Base-by-base conservation (phyloP, 2,113 vertebrate species). In the Synchiropus splendidus region DNA sequence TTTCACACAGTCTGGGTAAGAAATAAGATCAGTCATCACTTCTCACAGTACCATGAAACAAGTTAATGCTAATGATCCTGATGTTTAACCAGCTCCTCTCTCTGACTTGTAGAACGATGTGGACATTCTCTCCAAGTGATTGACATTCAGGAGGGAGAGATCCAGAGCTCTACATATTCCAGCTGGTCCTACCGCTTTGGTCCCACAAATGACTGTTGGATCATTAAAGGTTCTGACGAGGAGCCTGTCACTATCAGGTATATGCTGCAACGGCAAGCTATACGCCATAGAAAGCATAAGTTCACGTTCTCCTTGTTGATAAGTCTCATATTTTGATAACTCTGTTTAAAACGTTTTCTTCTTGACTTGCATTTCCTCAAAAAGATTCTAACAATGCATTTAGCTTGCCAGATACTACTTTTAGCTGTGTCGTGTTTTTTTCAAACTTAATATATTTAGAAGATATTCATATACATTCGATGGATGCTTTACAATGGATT, bases 181-280 rank as follows among this genome's bases (percentile, higher is more conserved):
- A 77, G 68, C 49, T 84, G 74, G 71, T 72, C 77, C 10, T 74
- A 73, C 38, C 67, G 45, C 50, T 79, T 67, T 0, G 78, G 66
- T 16, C 31, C 64, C 0, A 55, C 64, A 6, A 50, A 64, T 3
- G 82, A 86, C 64, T 84, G 83, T 58, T 88, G 86, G 86, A 2
- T 79, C 45, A 85, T 88, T 42, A 51, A 53, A 12, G 79, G 84
- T 15, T 16, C 12, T 1, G 57, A 75, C 14, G 74, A 49, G 2
- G 64, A 85, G n/a, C 73, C 78, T 1, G 56, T 88, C 1, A 48
- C 84, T 39, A 58, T 88, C 50, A 88, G 85, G 86, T 88, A 81
- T 10, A n/a, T n/a, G n/a, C 1, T 12, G 2, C 39, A 16, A 31
- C 27, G 14, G 9, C 13, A 30, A 9, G 34, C 16, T 6, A 53